Percentiles rank a stretch among this genome's conserved stretches.
These are phyloP conservation scores for Centropyge bicolor DNA, from an alignment of 2,797 vertebrate genomes.

Conservation along the genomic window DNA sequence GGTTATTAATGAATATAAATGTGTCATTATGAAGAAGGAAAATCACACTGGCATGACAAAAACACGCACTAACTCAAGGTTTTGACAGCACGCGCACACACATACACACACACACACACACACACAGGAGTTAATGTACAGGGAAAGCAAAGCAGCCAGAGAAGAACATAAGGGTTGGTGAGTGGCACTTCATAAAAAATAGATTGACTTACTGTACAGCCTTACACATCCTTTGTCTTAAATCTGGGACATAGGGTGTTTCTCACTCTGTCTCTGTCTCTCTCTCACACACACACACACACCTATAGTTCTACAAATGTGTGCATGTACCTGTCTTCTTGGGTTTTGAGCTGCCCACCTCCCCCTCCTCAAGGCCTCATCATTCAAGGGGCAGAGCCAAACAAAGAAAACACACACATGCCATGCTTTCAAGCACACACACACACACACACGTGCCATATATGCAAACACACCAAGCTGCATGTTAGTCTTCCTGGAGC, in stretches of 20 bases:
- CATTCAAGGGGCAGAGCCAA: constrained; percentile 51
- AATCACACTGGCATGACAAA: constrained; percentile 28
- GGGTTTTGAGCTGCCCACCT: constrained; percentile 20
- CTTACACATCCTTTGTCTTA: constrained; percentile 66
- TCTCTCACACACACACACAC: constrained; percentile 6
- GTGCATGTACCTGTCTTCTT: constrained; percentile 20
- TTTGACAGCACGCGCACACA: background rate
- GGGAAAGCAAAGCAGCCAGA: constrained; percentile 13
- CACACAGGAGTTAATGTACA: constrained; percentile 11
- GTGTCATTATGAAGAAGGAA: constrained; percentile 34
- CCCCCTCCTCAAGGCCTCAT: constrained; percentile 43
- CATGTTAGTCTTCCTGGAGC: constrained; percentile 46
- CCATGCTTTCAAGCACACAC: constrained; percentile 15
- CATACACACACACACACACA: constrained; percentile 15
- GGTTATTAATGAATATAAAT: constrained; percentile 62
- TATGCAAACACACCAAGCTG: constrained; percentile 29
- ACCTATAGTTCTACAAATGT: background rate
- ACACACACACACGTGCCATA: background rate
- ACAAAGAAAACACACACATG: constrained; percentile 62
- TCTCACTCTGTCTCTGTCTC: background rate
- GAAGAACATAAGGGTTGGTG: constrained; percentile 10
- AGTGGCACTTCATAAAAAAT: constrained; percentile 78
- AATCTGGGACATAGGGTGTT: constrained; percentile 62
- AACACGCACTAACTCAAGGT: constrained; percentile 21
- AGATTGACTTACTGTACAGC: constrained; percentile 62